Percentiles rank a stretch among this genome's conserved stretches.
Conservation (phyloP, 2,888 invertebrate genomes). For the Oxyscelio sp. region DNA sequence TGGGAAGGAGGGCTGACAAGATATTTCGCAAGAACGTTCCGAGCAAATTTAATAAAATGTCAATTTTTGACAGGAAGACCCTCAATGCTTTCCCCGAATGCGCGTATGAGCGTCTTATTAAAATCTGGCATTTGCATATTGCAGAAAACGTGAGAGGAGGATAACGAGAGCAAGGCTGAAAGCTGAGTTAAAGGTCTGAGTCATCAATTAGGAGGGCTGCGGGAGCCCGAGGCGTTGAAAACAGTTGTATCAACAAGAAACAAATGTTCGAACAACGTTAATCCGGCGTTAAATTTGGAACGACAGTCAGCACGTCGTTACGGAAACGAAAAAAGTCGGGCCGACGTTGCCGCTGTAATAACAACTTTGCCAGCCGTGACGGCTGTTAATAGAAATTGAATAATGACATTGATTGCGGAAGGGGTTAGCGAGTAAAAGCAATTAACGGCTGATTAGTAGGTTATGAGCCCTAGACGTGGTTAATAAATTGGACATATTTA, state of each 20-base stretch:
- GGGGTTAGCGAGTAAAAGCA: background rate
- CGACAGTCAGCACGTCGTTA: constrained; percentile 58
- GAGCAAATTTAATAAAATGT: constrained; percentile 23
- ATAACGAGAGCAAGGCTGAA: constrained; percentile 33
- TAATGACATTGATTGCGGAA: constrained; percentile 4
- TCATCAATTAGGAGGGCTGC: constrained; percentile 61
- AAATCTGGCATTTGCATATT: constrained; percentile 48
- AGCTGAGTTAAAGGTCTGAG: constrained; percentile 56
- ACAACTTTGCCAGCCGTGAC: constrained; percentile 12
- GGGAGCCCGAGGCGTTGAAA: constrained; percentile 56
- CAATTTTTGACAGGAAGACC: constrained; percentile 9
- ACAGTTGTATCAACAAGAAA: constrained; percentile 66
- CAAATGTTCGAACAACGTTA: constrained; percentile 66
- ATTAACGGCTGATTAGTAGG: background rate
- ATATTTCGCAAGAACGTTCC: constrained; percentile 15
- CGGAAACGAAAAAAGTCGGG: constrained; percentile 32
- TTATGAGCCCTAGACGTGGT: no score
- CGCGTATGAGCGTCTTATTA: constrained; percentile 30
- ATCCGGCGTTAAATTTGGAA: constrained; percentile 69
- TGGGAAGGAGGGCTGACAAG: background rate
- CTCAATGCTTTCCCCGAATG: background rate
- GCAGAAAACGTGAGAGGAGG: constrained; percentile 36
- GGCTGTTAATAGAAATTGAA: constrained; percentile 22
- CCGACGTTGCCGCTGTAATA: constrained; percentile 20
- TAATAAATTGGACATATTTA: no score